Evolutionary conservation across 2,888 invertebrate species (phyloP).

Genomic region (Octodonta nipae): DNA sequence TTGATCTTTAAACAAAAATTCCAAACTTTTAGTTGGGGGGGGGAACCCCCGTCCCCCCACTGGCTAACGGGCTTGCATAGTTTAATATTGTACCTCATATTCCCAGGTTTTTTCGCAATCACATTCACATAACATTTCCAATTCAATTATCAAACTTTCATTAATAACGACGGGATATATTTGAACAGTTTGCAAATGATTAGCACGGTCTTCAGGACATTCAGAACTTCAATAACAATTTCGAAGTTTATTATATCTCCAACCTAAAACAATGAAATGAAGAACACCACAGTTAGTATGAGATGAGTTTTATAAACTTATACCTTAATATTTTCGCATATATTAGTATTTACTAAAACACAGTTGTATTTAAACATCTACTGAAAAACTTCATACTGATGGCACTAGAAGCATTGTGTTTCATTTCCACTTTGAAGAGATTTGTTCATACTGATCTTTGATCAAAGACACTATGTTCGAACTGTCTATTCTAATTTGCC

Average conservation of each 20-base stretch:
- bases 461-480: slow-evolving; percentile 93
- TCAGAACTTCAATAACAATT: slow-evolving; percentile 66
- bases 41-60: too few species aligned
- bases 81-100: slow-evolving; percentile 29
- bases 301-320: slow-evolving; percentile 4
- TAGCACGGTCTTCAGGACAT: slow-evolving; percentile 69
- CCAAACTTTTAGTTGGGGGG: too few species aligned
- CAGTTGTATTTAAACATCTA: slow-evolving; percentile 52
- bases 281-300: not conserved
- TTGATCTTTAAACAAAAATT: too few species aligned
- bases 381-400: slow-evolving; percentile 79
- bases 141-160: slow-evolving; percentile 73
- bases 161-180: slow-evolving; percentile 90
- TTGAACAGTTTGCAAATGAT: slow-evolving; percentile 72
- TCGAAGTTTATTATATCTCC: slow-evolving; percentile 74
- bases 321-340: slow-evolving; percentile 77
- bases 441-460: slow-evolving; percentile 59
- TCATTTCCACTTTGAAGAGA: slow-evolving; percentile 86
- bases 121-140: slow-evolving; percentile 91
- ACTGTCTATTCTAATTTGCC: slow-evolving; percentile 73
- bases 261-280: slow-evolving; percentile 39
- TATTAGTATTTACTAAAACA: slow-evolving; percentile 46
- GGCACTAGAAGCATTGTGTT: slow-evolving; percentile 71
- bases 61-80: too few species aligned
- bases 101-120: slow-evolving; percentile 71